These are phyloP conservation scores for Sebastes reedi DNA, from an alignment of 2,797 vertebrate genomes.

Conservation along the genomic window DNA sequence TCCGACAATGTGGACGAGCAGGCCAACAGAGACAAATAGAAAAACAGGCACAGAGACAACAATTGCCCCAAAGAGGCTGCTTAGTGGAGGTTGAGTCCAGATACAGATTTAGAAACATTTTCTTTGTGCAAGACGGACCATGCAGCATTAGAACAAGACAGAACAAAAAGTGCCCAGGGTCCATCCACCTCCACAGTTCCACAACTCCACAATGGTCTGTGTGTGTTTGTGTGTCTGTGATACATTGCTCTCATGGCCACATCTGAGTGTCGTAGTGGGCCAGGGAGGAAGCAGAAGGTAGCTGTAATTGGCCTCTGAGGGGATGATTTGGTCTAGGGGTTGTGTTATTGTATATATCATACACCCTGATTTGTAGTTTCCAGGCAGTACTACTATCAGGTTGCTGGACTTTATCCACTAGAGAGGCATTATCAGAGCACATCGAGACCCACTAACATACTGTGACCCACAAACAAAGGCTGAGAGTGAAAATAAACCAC, in stretches of 20 bases:
- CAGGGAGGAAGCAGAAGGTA: conserved; percentile 17
- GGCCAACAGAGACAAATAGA: not conserved
- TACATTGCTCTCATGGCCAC: conserved; percentile 13
- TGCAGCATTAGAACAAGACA: conserved; percentile 15
- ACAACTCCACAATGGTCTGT: not conserved
- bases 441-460: not conserved
- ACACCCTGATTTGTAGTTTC: conserved; percentile 19
- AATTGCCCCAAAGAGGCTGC: conserved; percentile 5
- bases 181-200: conserved; percentile 9
- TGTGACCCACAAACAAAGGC: not conserved
- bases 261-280: conserved; percentile 41
- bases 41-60: conserved; percentile 18
- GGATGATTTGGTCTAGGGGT: conserved; percentile 50
- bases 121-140: conserved; percentile 9
- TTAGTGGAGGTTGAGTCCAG: conserved; percentile 18
- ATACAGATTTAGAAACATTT: conserved; percentile 24
- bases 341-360: conserved; percentile 28
- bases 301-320: conserved; percentile 73
- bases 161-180: conserved; percentile 21
- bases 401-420: conserved; percentile 12
- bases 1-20: not conserved
- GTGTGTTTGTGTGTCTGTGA: not conserved
- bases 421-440: conserved; percentile 11
- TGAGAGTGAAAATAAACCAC: not conserved
- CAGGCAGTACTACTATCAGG: not conserved